Evolutionary conservation across 1,140 invertebrate genomes (phyloP).

Genomic region (Riptortus pedestris): DNA sequence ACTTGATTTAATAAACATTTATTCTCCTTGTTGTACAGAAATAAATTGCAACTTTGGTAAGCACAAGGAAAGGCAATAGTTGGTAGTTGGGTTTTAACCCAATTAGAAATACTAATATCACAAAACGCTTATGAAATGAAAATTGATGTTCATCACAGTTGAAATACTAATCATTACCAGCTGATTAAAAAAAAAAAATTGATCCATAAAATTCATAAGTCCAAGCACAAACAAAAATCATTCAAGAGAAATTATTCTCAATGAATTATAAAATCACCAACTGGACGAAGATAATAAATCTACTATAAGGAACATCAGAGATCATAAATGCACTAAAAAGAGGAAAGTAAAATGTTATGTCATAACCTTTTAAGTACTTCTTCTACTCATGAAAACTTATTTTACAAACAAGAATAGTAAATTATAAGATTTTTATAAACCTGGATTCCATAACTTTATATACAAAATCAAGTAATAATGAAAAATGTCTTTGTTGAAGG

Average conservation of each 20-base stretch:
- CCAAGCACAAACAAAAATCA: background rate
- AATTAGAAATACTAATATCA: slow-evolving; percentile 3
- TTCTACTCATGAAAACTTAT: slow-evolving; percentile 6
- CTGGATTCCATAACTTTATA: too few relatives aligned
- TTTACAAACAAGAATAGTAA: slow-evolving; percentile 2
- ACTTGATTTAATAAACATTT: too few relatives aligned
- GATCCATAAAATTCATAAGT: background rate
- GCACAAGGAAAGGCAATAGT: slow-evolving; percentile 13
- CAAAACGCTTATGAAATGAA: slow-evolving; percentile 11
- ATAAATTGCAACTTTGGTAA: slow-evolving; percentile 14
- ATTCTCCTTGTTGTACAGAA: slow-evolving; percentile 17
- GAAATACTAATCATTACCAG: slow-evolving; percentile 9
- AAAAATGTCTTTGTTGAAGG: too few relatives aligned
- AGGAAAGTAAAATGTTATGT: background rate
- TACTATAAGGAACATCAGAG: slow-evolving; percentile 16
- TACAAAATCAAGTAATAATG: too few relatives aligned
- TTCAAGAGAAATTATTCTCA: background rate
- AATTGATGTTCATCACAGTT: slow-evolving; percentile 11
- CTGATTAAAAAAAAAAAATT: too few relatives aligned
- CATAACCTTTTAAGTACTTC: background rate
- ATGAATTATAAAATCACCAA: background rate
- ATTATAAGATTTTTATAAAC: too few relatives aligned
- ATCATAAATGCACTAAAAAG: slow-evolving; percentile 12
- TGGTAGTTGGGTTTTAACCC: background rate
- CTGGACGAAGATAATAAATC: slow-evolving; percentile 9